Evolutionary conservation across 2,797 vertebrate genomes (phyloP).

Genomic region (Novumbra hubbsi): DNA sequence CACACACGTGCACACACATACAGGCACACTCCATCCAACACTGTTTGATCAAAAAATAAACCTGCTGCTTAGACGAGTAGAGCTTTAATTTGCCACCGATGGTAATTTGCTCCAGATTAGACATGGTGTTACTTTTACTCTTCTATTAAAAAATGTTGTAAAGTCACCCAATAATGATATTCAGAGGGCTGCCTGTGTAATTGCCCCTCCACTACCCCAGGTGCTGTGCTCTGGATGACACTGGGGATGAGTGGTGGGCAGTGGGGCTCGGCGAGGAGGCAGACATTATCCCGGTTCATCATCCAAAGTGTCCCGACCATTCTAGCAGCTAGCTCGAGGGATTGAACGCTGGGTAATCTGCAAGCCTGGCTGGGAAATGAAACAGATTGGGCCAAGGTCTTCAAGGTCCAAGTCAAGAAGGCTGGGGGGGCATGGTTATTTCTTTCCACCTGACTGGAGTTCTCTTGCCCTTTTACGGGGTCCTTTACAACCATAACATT

Average conservation of each 20-base stretch:
- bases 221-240: not conserved
- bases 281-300: constrained; percentile 7
- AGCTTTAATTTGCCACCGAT: constrained; percentile 34
- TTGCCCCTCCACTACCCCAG: not conserved
- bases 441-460: not conserved
- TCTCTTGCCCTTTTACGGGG: not conserved
- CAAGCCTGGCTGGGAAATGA: constrained; percentile 41
- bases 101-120: constrained; percentile 50
- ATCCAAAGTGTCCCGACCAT: not conserved
- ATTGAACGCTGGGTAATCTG: not conserved
- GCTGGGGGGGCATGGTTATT: not conserved
- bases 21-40: not conserved
- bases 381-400: not conserved
- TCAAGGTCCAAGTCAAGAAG: constrained; percentile 36
- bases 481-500: not conserved
- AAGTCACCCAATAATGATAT: constrained; percentile 36
- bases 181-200: constrained; percentile 15
- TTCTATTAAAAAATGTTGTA: no score
- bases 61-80: constrained; percentile 14
- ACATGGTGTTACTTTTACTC: not conserved
- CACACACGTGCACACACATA: constrained; percentile 17
- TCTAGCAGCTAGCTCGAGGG: not conserved
- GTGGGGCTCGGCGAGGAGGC: not conserved
- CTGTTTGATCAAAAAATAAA: constrained; percentile 22
- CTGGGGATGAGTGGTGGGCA: not conserved